Evolutionary conservation across 2,113 vertebrate genomes (phyloP).

Genomic region (Ia io): DNA sequence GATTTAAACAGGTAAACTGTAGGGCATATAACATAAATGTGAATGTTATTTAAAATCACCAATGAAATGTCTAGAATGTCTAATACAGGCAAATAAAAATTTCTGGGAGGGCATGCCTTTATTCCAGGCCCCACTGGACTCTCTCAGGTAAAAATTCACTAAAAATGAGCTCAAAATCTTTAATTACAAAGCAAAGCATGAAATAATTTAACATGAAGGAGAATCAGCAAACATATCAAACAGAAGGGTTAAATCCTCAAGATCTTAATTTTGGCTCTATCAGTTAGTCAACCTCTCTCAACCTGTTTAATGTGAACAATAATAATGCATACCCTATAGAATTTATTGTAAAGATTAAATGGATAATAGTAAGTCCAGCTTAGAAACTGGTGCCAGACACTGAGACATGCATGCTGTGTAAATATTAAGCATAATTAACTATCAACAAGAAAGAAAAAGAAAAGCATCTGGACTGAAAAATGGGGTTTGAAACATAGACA

Average conservation of each 20-base stretch:
- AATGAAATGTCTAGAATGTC: neutral
- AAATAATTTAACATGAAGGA: neutral
- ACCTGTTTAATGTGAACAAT: neutral
- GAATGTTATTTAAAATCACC: neutral
- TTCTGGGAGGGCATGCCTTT: neutral
- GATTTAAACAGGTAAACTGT: neutral
- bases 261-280: neutral
- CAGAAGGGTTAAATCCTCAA: neutral
- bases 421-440: constrained; percentile 1
- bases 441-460: neutral
- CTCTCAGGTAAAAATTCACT: constrained; percentile 7
- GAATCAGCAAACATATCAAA: neutral
- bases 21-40: neutral
- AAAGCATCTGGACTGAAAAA: neutral
- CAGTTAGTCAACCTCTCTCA: neutral
- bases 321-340: neutral
- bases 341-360: neutral
- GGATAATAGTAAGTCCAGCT: neutral
- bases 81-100: neutral
- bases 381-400: neutral
- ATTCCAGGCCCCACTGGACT: neutral
- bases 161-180: neutral
- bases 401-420: neutral
- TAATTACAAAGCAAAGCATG: neutral
- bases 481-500: neutral